Evolutionary conservation across 2,797 vertebrate genomes (phyloP).

Genomic region (Pogonophryne albipinna): DNA sequence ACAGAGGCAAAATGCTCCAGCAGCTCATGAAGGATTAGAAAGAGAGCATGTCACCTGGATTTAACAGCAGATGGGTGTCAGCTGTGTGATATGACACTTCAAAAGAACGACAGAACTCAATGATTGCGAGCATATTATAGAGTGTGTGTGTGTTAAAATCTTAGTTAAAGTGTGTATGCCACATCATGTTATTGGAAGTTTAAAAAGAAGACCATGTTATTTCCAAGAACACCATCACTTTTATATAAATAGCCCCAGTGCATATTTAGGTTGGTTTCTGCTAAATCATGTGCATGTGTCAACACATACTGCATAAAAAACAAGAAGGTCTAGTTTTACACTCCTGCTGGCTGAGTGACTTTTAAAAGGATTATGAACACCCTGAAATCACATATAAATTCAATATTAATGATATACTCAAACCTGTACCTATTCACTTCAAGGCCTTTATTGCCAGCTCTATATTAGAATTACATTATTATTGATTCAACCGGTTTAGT

Average conservation of each 20-base stretch:
- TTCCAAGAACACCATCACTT: constrained; percentile 29
- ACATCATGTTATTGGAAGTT: neutral
- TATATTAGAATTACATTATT: neutral
- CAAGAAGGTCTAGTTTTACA: neutral
- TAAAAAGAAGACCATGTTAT: constrained; percentile 15
- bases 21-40: constrained; percentile 54
- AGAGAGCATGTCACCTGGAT: constrained; percentile 49
- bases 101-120: constrained; percentile 54
- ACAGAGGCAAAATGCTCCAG: constrained; percentile 30
- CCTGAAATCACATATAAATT: constrained; percentile 2
- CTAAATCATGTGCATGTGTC: constrained; percentile 16
- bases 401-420: constrained; percentile 15
- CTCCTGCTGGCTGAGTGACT: neutral
- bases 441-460: constrained; percentile 1
- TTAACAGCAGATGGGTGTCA: constrained; percentile 47
- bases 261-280: neutral
- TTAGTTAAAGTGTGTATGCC: no score
- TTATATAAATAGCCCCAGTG: constrained; percentile 3
- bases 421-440: constrained; percentile 3
- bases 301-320: constrained; percentile 14
- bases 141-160: no score
- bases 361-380: constrained; percentile 14
- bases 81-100: constrained; percentile 45
- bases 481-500: constrained; percentile 29
- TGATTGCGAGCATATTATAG: constrained; percentile 14